Evolutionary conservation across 1,140 invertebrate genomes (phyloP), one percentile per base, ranked within the genome.

Genomic region (Lethrus apterus): DNA sequence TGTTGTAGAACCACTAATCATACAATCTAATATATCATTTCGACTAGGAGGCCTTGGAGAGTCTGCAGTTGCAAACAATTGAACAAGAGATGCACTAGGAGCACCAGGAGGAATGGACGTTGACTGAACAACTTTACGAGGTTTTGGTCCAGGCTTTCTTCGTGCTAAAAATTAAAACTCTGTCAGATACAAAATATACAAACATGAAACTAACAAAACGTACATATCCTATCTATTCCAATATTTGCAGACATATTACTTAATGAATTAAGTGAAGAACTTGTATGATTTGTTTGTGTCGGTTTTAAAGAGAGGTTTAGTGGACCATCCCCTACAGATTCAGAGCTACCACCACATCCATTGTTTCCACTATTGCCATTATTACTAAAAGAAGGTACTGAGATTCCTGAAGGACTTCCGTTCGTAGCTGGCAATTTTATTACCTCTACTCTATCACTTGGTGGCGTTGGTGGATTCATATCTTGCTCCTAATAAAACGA

Each of bases 251-350:
- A 65, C 61, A 76, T 68, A 67, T 75, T 76, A 61, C 72, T 74
- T 44, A 77, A 62, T 44, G 74, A 74, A 52, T 71, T 75, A 44
- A 77, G 65, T 18, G 73, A 73, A 36, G 72, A 71, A 57, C 60
- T 72, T 31, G 67, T 66, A 14, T 68, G 58, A 43, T 64, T 68
- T 7, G 74, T 70, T 31, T 70, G 68, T 15, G 76, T 68, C 14
- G 84, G 80, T 65, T 89, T 90, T 45, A 89, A 68, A 3, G 84
- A 89, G 1, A 90, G 73, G 67, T 90, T 89, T 11, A 90, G 71
- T 0, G 86, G 86, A 0, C 82, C 78, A 56, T 89, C 86, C 2
- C 76, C 75, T 30, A 82, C 78, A 45, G 73, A 70, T 3, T 75
- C 32, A 63, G 64, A 53, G n/a, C n/a, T n/a, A n/a, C n/a, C n/a